Conservation (phyloP, 2,888 invertebrate species). For the Thecocarcelia acutangulata region DNA sequence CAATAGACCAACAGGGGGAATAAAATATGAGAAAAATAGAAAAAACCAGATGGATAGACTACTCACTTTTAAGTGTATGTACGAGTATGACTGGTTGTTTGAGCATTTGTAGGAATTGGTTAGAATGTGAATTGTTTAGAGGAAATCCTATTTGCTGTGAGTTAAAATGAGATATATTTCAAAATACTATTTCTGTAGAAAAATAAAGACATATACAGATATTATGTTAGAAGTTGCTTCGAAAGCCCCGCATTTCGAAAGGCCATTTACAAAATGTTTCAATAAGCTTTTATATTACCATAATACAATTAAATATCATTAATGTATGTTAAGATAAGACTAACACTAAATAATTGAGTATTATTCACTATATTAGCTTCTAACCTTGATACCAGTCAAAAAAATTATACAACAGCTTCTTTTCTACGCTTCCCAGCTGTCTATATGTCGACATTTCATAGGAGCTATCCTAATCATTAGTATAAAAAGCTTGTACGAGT, state of each 20-base stretch:
- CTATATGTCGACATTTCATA: too few relatives aligned
- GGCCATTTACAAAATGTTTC: too few relatives aligned
- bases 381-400: too few relatives aligned
- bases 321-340: too few relatives aligned
- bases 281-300: too few relatives aligned
- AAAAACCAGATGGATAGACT: not conserved
- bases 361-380: too few relatives aligned
- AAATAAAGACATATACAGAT: constrained; percentile 19
- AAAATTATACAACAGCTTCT: too few relatives aligned
- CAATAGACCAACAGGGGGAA: constrained; percentile 60
- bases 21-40: constrained; percentile 29
- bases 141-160: constrained; percentile 45
- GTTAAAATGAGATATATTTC: constrained; percentile 42
- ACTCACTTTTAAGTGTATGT: not conserved
- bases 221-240: not conserved
- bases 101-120: constrained; percentile 20
- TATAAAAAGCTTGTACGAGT: too few relatives aligned
- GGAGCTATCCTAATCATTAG: too few relatives aligned
- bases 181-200: constrained; percentile 21
- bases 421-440: too few relatives aligned
- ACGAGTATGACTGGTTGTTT: constrained; percentile 1
- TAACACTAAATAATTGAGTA: too few relatives aligned
- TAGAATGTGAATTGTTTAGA: constrained; percentile 49
- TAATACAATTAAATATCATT: too few relatives aligned
- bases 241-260: constrained; percentile 3